These are phyloP conservation scores for Orthosia incerta DNA, from an alignment of 2,888 invertebrate species.

Conservation along the genomic window DNA sequence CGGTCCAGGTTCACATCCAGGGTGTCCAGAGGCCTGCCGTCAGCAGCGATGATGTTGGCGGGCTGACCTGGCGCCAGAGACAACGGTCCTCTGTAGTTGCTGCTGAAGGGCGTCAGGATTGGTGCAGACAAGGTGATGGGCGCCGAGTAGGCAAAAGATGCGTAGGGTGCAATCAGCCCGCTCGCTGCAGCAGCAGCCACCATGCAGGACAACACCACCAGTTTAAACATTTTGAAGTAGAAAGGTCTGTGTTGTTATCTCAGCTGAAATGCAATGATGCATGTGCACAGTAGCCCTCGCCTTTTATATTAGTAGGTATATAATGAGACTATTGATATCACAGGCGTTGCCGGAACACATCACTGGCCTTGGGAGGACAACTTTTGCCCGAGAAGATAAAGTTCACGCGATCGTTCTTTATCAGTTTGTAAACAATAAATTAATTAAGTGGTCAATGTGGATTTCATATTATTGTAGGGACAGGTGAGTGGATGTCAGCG, in stretches of 20 bases:
- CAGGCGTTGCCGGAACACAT: constrained; percentile 79
- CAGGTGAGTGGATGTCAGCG: constrained; percentile 34
- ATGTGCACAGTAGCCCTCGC: constrained; percentile 53
- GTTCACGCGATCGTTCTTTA: constrained; percentile 49
- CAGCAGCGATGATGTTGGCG: constrained; percentile 82
- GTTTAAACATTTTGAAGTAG: constrained; percentile 84
- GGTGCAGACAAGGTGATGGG: constrained; percentile 72
- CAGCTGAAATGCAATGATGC: constrained; percentile 80
- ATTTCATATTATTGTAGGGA: constrained; percentile 46
- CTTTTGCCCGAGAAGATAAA: constrained; percentile 78
- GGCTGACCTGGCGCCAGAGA: constrained; percentile 87
- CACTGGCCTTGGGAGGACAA: constrained; percentile 80
- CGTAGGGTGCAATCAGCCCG: constrained; percentile 58
- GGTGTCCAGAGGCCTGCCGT: constrained; percentile 86
- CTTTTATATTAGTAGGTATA: constrained; percentile 79
- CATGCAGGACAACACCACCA: constrained; percentile 92
- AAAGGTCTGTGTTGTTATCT: constrained; percentile 85
- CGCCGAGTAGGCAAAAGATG: constrained; percentile 71
- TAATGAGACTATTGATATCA: constrained; percentile 63
- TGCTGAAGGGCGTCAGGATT: constrained; percentile 68
- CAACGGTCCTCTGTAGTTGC: constrained; percentile 83
- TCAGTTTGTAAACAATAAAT: constrained; percentile 50
- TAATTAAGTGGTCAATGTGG: constrained; percentile 37
- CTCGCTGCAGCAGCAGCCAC: constrained; percentile 90
- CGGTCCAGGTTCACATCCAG: constrained; percentile 86